Base-by-base conservation (phyloP, 2,888 invertebrate genomes). In the Caenorhabditis becei region DNA sequence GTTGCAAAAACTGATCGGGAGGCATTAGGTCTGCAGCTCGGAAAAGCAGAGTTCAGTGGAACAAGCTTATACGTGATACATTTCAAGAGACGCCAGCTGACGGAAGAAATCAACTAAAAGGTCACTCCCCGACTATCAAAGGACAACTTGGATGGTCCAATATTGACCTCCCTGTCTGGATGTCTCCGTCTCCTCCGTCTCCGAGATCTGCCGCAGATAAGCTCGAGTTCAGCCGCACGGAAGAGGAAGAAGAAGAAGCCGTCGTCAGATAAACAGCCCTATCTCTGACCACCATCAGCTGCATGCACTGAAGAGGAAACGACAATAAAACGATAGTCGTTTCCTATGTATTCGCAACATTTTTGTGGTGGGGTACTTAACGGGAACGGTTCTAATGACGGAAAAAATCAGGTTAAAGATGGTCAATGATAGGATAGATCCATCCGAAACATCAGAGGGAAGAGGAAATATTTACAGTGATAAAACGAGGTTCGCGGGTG, bases 201-300 rank as follows among this genome's bases (percentile, higher is more conserved):
- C 58, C 58, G 16, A 58, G 67, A 67, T 59, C 51, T n/a, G 24
- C 18, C 37, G 32, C 32, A 59, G 59, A 69, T 69, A 69, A 69
- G 59, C 59, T 26, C 20, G 56, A 35, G 24, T 11, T 44, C 54
- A 18, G 18, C 47, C 47, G 47, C 47, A 47, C 47, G 47, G 20
- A 47, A 54, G n/a, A 23, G 44, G 35, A 41, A 28, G 41, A 61
- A 61, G 41, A 23, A 58, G 49, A 49, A 47, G 41, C 41, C 14
- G 44, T 37, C 28, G 16, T 16, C 56, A 16, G 23, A 11, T 35
- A 24, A 53, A 44, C 44, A 28, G 1, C 18, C 53, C n/a, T 47
- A 67, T 69, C 56, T 59, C 32, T 47, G 26, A 37, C 54, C 53
- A 35, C 18, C 41, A 71, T 72, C 56, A n/a, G 63, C 18, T 59